A percentile compares a stretch with the other conserved stretches of the same genome.
These are phyloP conservation scores for Epinephelus coioides DNA, from an alignment of 2,797 vertebrate species.

Conservation along the genomic window DNA sequence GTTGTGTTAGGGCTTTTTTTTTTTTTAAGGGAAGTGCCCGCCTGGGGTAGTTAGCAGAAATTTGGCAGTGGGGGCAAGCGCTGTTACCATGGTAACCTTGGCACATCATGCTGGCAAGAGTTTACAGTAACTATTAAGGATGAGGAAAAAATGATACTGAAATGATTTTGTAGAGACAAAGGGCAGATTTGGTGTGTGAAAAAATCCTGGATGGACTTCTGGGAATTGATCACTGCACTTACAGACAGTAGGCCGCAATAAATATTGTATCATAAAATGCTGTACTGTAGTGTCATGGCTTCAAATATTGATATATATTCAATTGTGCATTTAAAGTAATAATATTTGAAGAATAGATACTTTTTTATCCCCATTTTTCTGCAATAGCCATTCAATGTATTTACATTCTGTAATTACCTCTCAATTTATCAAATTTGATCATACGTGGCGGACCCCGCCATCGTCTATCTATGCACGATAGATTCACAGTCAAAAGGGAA, in stretches of 20 bases:
- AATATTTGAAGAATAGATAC: no score
- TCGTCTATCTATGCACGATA: no score
- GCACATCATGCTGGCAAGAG: conserved; percentile 41
- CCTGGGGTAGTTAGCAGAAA: conserved; percentile 58
- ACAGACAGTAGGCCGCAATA: background rate
- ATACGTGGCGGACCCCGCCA: background rate
- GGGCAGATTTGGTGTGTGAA: background rate
- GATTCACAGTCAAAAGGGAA: no score
- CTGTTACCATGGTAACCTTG: conserved; percentile 75
- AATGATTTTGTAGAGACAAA: background rate
- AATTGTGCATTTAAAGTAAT: no score
- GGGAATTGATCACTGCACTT: background rate
- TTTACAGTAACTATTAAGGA: conserved; percentile 53
- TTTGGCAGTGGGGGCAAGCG: conserved; percentile 52
- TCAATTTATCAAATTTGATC: background rate
- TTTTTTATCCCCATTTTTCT: background rate
- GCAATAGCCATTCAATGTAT: background rate
- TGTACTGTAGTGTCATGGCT: background rate
- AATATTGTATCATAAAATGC: background rate
- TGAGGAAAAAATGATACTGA: conserved; percentile 20
- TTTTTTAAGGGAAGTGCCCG: conserved; percentile 42
- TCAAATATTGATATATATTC: no score
- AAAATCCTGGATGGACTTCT: background rate
- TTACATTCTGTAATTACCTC: background rate
- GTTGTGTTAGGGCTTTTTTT: conserved; percentile 14